Conservation (phyloP, 1,140 invertebrate genomes). For the Dendrolimus punctatus region DNA sequence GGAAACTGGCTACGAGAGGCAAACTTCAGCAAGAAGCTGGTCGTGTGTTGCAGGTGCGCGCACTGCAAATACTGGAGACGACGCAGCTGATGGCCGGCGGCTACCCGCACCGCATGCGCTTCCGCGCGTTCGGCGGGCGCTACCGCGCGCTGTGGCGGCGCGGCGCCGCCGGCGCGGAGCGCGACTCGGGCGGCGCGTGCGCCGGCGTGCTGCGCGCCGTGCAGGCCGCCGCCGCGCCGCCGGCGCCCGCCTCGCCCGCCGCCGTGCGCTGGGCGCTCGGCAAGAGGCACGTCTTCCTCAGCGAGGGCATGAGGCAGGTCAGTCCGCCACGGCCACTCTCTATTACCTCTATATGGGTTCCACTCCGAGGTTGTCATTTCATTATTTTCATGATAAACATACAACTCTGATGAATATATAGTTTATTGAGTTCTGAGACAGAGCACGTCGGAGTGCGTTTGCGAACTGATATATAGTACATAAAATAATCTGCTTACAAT, state of each 20-base stretch:
- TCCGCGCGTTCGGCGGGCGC: constrained; percentile 92
- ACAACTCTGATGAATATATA: no score
- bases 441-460: no score
- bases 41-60: constrained; percentile 89
- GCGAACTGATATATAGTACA: no score
- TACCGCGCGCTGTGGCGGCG: constrained; percentile 82
- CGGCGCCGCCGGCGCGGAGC: constrained; percentile 81
- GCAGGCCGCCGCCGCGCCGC: constrained; percentile 68
- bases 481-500: no score
- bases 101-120: constrained; percentile 95
- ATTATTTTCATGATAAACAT: no score
- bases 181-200: constrained; percentile 80
- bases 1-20: no score
- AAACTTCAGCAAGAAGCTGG: no score
- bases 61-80: constrained; percentile 94
- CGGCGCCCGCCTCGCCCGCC: constrained; percentile 64
- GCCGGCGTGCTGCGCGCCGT: constrained; percentile 87
- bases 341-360: no score
- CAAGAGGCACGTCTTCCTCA: constrained; percentile 93
- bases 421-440: no score
- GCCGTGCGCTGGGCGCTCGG: constrained; percentile 92
- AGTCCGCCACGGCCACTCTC: no score
- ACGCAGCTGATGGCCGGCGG: constrained; percentile 95
- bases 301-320: constrained; percentile 91
- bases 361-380: no score